Evolutionary conservation across 2,888 invertebrate genomes (phyloP), one percentile per base, ranked within the genome.

Genomic region (Drosophila vallismaia): DNA sequence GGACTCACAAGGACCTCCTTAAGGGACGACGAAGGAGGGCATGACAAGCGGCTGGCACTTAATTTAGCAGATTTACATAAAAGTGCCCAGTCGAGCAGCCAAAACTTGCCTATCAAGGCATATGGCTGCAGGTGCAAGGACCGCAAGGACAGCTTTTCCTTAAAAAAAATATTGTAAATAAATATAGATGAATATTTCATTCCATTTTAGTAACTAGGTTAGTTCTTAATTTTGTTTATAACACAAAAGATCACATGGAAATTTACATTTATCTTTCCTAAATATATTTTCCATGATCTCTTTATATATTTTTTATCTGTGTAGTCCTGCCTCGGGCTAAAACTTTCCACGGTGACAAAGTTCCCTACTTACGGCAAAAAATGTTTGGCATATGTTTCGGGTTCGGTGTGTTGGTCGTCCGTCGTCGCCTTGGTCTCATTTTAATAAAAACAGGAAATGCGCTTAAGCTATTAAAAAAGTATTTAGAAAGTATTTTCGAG

Each of bases 381-480:
- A 57, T 63, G 59, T 66, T 70, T 40, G 69, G 74, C 82, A 85
- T 83, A 82, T 82, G 71, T 69, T 86, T 71, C 49, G 56, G 29
- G 26, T 51, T 51, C 28, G 14, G 10, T 26, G 4, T n/a, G 49
- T 53, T 59, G 44, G 48, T 9, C 54, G 19, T 55, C n/a, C 57
- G 50, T 42, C 44, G 19, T 10, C 24, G 50, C 59, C 28, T 64
- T 42, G 50, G 52, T 79, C 31, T 53, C 55, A 64, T 75, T 75
- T 77, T 75, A 75, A 73, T 79, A 83, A 83, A 87, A 82, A 75
- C 77, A 74, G 73, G 68, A 77, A 88, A 86, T 77, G 84, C 81
- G 77, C 88, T 77, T 74, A 77, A 84, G 88, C 84, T 84, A 86
- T 84, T 88, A 88, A 86, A 86, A 84, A 84, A 84, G 84, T 78